These are phyloP conservation scores for Myoxocephalus aenaeus DNA, from an alignment of 2,797 vertebrate genomes.

Conservation along the genomic window DNA sequence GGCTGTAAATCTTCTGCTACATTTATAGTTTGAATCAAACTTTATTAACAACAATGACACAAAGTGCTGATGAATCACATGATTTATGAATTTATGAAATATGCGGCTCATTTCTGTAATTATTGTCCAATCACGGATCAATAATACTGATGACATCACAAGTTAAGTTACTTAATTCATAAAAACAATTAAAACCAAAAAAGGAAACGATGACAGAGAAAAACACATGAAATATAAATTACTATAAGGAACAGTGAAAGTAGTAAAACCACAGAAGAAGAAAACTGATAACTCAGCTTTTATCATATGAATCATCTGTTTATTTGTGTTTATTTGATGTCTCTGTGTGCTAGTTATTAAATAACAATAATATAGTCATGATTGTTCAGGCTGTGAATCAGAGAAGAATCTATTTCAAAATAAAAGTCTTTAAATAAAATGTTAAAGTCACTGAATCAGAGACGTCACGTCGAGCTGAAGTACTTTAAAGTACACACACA, in stretches of 20 bases:
- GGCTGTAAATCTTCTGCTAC: not conserved
- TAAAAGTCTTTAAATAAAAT: not conserved
- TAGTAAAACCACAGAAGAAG: not conserved
- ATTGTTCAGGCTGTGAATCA: too few relatives aligned
- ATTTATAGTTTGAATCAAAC: not conserved
- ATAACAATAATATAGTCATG: not conserved
- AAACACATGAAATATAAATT: not conserved
- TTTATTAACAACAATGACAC: not conserved
- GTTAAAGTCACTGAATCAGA: not conserved
- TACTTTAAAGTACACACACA: too few relatives aligned
- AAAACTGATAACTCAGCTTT: too few relatives aligned
- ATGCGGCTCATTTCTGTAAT: not conserved
- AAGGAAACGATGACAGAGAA: not conserved
- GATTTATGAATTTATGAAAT: too few relatives aligned
- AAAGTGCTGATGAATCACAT: not conserved
- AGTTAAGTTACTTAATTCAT: not conserved
- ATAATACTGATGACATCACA: not conserved
- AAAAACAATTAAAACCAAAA: too few relatives aligned
- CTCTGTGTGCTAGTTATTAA: not conserved
- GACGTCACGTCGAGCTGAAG: too few relatives aligned
- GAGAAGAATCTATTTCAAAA: not conserved
- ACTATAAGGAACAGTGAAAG: too few relatives aligned
- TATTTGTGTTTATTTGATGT: not conserved
- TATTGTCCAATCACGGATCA: not conserved
- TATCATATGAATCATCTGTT: too few relatives aligned